A percentile compares a stretch with the other conserved stretches of the same genome.
phyloP scores from a whole-genome alignment of 2,797 vertebrate species.

The Crenichthys baileyi region DNA sequence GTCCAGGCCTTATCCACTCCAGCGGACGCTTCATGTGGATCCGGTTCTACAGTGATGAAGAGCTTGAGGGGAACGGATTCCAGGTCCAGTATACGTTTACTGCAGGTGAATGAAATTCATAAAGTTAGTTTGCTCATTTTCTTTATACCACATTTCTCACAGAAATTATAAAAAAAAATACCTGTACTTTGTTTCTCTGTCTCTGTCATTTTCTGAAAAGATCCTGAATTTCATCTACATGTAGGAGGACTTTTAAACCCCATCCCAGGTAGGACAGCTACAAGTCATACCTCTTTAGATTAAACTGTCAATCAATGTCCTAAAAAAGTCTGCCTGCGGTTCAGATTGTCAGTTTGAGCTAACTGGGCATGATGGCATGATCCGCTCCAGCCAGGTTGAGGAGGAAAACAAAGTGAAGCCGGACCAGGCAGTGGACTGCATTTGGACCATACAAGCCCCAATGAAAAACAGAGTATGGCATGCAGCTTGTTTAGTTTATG shows the following conservation, averaged over 20 bases:
- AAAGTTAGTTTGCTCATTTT: background rate
- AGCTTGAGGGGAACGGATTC: constrained; percentile 94
- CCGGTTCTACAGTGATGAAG: constrained; percentile 94
- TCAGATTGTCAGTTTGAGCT: constrained; percentile 96
- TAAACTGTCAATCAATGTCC: background rate
- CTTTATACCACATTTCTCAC: background rate
- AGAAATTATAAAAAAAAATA: constrained; percentile 5
- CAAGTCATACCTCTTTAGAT: background rate
- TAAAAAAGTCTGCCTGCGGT: constrained; percentile 16
- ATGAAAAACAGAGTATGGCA: constrained; percentile 86
- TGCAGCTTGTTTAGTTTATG: background rate
- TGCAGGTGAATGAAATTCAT: constrained; percentile 82
- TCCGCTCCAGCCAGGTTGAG: constrained; percentile 95
- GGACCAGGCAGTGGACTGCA: constrained; percentile 94
- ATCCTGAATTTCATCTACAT: constrained; percentile 93
- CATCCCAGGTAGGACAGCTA: constrained; percentile 88
- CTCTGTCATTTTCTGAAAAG: constrained; percentile 76
- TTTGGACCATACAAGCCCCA: constrained; percentile 95
- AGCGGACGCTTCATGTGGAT: constrained; percentile 98
- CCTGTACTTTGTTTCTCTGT: background rate
- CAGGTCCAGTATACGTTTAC: constrained; percentile 93
- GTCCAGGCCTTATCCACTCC: constrained; percentile 88
- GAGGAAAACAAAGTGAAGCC: constrained; percentile 90
- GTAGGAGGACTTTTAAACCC: constrained; percentile 95
- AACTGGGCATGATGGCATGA: constrained; percentile 89